Evolutionary conservation across 2,797 vertebrate genomes (phyloP).

Genomic region (Perdix hodgsoniae): DNA sequence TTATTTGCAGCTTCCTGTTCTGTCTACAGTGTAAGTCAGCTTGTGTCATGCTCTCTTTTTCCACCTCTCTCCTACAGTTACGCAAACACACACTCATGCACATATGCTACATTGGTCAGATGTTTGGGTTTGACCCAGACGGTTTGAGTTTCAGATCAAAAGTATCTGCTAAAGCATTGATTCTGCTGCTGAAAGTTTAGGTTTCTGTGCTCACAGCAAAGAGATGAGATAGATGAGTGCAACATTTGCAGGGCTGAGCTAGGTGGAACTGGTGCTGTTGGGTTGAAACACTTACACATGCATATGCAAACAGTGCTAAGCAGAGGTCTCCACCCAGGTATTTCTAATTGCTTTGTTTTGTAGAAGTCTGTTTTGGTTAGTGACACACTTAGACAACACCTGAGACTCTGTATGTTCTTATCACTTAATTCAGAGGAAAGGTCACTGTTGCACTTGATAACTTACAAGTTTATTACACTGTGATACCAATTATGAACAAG

Average conservation of each 20-base stretch:
- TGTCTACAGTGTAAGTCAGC: conserved; percentile 18
- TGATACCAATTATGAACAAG: background rate
- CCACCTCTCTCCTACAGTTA: background rate
- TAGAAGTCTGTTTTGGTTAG: background rate
- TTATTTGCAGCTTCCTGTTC: conserved; percentile 57
- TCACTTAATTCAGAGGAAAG: background rate
- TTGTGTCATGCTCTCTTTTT: conserved; percentile 27
- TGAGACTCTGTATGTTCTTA: background rate
- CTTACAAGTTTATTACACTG: background rate
- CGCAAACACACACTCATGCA: conserved; percentile 31
- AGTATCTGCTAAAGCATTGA: background rate
- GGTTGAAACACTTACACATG: background rate
- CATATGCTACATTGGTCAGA: conserved; percentile 49
- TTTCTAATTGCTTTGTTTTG: background rate
- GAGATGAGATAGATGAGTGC: background rate
- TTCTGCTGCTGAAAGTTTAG: conserved; percentile 12
- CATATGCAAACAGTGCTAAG: background rate
- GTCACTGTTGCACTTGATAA: background rate
- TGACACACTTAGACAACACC: background rate
- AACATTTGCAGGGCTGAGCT: background rate
- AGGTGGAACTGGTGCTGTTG: background rate
- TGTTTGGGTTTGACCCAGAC: conserved; percentile 37
- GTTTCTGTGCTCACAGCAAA: background rate
- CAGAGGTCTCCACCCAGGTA: background rate
- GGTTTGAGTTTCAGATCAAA: conserved; percentile 13